These are phyloP conservation scores for Melieria crassipennis DNA, from an alignment of 2,888 invertebrate genomes.

Conservation along the genomic window DNA sequence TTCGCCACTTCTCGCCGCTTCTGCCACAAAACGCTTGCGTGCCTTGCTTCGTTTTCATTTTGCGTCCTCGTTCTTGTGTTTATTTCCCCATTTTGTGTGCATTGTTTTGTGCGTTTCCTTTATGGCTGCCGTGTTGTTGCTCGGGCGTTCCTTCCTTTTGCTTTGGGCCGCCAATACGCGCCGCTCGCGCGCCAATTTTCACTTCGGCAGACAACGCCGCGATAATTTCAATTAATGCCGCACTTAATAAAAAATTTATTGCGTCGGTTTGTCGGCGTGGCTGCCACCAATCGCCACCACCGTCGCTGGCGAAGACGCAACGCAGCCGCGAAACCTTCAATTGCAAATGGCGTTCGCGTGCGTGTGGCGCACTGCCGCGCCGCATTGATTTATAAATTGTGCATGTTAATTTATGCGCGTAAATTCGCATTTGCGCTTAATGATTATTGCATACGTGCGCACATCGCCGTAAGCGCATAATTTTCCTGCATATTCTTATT, in stretches of 20 bases:
- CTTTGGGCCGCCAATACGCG: too few species aligned
- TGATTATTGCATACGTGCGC: constrained; percentile 8
- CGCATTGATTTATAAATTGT: constrained; percentile 34
- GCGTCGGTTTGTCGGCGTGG: constrained; percentile 21
- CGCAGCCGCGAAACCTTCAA: constrained; percentile 4
- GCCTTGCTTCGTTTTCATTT: too few species aligned
- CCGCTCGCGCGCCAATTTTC: constrained; percentile 7
- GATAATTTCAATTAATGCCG: constrained; percentile 47
- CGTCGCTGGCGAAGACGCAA: not conserved
- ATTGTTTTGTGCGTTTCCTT: too few species aligned
- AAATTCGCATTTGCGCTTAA: constrained; percentile 36
- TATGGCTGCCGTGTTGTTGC: too few species aligned
- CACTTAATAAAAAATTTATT: constrained; percentile 47
- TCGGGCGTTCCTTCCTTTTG: too few species aligned
- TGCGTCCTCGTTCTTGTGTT: too few species aligned
- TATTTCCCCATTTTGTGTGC: too few species aligned
- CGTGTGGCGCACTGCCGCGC: constrained; percentile 10
- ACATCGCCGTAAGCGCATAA: too few species aligned
- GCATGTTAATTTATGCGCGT: constrained; percentile 30
- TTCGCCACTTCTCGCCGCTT: too few species aligned
- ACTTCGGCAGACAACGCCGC: constrained; percentile 15
- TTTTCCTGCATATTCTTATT: too few species aligned
- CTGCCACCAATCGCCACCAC: constrained; percentile 4
- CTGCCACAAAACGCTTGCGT: too few species aligned
- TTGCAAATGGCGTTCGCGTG: not conserved